Percentiles rank a stretch among this genome's conserved stretches.
Evolutionary conservation across 2,113 vertebrate genomes (phyloP).

Genomic region (Clinocottus analis): DNA sequence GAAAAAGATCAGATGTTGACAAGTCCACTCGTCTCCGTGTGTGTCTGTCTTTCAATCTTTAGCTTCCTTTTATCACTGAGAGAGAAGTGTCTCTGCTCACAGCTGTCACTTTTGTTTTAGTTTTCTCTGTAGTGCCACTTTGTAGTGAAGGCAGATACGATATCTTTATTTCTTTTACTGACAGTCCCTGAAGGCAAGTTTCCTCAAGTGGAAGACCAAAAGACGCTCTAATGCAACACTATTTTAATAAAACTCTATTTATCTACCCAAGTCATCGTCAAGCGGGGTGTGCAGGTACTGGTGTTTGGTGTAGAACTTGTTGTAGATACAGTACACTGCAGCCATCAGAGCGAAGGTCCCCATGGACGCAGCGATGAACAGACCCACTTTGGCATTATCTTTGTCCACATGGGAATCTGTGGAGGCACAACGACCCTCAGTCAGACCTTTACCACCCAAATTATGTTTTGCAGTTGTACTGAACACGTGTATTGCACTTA

Average conservation of each 20-base stretch:
- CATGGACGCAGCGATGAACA: constrained; percentile 81
- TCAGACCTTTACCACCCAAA: not conserved
- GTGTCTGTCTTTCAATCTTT: not conserved
- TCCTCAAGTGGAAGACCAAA: not conserved
- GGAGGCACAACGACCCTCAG: not conserved
- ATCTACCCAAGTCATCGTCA: constrained; percentile 74
- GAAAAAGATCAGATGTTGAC: not conserved
- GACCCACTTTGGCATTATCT: constrained; percentile 72
- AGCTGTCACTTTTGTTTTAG: not conserved
- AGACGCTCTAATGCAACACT: not conserved
- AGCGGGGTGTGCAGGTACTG: constrained; percentile 83
- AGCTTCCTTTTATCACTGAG: constrained; percentile 13
- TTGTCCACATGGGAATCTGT: constrained; percentile 66
- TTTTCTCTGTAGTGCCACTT: constrained; percentile 9
- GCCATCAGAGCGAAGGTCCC: constrained; percentile 81
- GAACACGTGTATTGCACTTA: constrained; percentile 40
- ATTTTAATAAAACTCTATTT: not conserved
- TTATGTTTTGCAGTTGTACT: not conserved
- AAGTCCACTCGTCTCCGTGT: constrained; percentile 6
- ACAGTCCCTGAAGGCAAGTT: not conserved
- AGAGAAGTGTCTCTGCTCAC: not conserved
- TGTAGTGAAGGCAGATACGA: not conserved
- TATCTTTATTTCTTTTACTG: not conserved
- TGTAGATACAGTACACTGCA: constrained; percentile 82
- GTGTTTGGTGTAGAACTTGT: constrained; percentile 82